These are phyloP conservation scores for Nothoprocta perdicaria DNA, from an alignment of 2,113 vertebrate genomes.

Conservation along the genomic window DNA sequence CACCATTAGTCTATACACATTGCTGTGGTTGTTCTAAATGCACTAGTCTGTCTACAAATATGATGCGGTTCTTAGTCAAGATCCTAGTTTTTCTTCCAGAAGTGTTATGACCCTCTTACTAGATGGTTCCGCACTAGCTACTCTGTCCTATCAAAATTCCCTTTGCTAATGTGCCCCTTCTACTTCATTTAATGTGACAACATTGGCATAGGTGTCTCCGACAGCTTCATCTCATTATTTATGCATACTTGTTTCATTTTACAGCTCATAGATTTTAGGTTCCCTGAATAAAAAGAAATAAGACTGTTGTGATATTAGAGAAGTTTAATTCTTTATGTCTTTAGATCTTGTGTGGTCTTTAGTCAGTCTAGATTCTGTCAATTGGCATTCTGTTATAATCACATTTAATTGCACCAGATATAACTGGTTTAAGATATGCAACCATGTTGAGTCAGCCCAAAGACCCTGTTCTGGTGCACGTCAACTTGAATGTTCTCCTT, in stretches of 20 bases:
- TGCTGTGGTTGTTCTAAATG: neutral
- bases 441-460: accelerated
- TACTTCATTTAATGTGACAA: neutral
- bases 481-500: accelerated
- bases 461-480: neutral
- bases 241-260: neutral
- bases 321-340: neutral
- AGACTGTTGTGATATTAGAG: neutral
- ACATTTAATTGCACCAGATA: neutral
- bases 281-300: neutral
- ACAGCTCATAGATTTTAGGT: neutral
- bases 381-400: neutral
- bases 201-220: neutral
- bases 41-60: neutral
- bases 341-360: neutral
- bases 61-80: neutral
- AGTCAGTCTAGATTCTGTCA: neutral
- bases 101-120: neutral
- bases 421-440: neutral
- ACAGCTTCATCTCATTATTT: neutral
- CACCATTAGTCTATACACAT: neutral
- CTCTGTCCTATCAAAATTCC: neutral
- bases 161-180: neutral
- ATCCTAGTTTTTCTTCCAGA: neutral
- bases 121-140: neutral